Conservation (phyloP, 2,888 invertebrate species). For the Melieria picta region DNA sequence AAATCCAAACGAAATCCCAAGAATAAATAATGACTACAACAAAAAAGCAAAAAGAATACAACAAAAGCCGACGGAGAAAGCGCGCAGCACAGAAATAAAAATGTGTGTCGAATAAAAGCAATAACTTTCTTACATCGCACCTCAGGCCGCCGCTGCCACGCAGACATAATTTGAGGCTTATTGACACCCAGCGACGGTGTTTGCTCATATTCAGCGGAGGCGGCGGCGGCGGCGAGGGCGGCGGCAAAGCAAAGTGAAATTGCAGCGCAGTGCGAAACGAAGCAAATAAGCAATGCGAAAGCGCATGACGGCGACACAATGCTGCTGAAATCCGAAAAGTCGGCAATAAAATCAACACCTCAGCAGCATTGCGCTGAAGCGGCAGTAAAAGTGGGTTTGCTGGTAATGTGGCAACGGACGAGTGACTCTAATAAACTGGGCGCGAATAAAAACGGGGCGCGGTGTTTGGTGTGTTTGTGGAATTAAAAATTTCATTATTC, state of each 20-base stretch:
- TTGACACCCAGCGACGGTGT: conserved; percentile 29
- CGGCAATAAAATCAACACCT: conserved; percentile 28
- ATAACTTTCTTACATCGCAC: neutral
- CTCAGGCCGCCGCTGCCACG: conserved; percentile 1
- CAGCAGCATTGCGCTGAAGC: neutral
- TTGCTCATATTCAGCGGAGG: conserved; percentile 18
- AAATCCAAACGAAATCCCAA: conserved; percentile 23
- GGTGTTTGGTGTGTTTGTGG: no score
- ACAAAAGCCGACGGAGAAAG: conserved; percentile 11
- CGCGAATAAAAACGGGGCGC: no score
- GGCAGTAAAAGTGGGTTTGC: no score
- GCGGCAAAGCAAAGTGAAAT: conserved; percentile 18
- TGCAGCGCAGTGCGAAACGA: conserved; percentile 1
- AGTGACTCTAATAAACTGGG: no score
- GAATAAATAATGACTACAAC: conserved; percentile 27
- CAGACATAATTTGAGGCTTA: conserved; percentile 27
- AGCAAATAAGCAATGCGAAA: neutral
- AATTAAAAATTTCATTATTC: no score
- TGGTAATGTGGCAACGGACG: no score
- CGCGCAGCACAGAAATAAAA: conserved; percentile 18
- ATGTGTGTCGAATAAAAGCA: neutral
- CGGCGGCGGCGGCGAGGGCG: neutral
- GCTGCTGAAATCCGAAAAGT: conserved; percentile 14
- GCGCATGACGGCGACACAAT: neutral
- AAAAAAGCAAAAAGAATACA: conserved; percentile 19